Evolutionary conservation across 2,888 invertebrate species (phyloP).

Genomic region (Lasioglossum lativentre): DNA sequence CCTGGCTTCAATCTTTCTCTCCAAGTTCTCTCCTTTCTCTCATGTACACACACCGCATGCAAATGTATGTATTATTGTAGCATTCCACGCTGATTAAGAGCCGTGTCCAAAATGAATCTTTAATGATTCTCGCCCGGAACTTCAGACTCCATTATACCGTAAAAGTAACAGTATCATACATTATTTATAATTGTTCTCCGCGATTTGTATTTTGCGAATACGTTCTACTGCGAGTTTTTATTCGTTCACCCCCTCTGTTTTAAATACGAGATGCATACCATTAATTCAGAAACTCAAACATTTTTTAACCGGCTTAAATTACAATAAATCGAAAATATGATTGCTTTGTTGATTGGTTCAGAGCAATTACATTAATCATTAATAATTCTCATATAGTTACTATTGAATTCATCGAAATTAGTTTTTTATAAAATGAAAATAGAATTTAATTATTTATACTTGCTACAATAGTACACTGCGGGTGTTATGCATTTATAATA

Average conservation of each 20-base stretch:
- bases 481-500: too few relatives aligned
- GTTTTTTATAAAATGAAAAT: too few relatives aligned
- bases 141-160: constrained; percentile 37
- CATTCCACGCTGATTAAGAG: constrained; percentile 50
- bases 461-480: too few relatives aligned
- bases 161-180: constrained; percentile 5
- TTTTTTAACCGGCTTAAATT: background rate
- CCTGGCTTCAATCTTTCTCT: constrained; percentile 28
- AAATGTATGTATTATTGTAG: constrained; percentile 61
- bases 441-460: too few relatives aligned
- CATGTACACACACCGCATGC: constrained; percentile 22
- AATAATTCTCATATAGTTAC: background rate
- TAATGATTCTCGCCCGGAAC: constrained; percentile 44
- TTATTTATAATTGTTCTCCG: constrained; percentile 23
- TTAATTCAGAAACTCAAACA: background rate
- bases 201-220: background rate
- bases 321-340: background rate
- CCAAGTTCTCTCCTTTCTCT: constrained; percentile 10
- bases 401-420: background rate
- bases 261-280: background rate
- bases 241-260: constrained; percentile 1
- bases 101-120: constrained; percentile 57
- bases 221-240: background rate
- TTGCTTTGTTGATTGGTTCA: background rate
- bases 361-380: background rate